Percentiles rank a stretch among this genome's conserved stretches.
These are phyloP conservation scores for Oncorhynchus mykiss DNA, from an alignment of 2,113 vertebrate genomes.

Conservation along the genomic window DNA sequence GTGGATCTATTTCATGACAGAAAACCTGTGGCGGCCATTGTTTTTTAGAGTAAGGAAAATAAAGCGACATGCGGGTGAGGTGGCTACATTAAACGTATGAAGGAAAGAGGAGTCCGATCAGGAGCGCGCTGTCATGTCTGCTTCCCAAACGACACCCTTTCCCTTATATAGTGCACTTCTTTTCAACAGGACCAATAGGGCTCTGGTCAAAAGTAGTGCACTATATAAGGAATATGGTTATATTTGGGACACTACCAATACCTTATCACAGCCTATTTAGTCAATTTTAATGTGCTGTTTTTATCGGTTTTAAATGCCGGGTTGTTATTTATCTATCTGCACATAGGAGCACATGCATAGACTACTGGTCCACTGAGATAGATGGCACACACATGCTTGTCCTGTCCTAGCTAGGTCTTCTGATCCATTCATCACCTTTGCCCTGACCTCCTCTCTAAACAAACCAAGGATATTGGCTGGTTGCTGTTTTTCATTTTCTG, in stretches of 20 bases:
- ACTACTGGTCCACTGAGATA: too few relatives aligned
- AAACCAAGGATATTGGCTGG: not conserved
- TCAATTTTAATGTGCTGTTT: not conserved
- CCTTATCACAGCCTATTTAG: conserved; percentile 15
- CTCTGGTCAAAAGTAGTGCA: too few relatives aligned
- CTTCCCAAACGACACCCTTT: not conserved
- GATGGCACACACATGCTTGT: conserved; percentile 50
- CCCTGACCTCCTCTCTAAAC: not conserved
- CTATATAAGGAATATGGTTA: too few relatives aligned
- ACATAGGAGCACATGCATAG: conserved; percentile 40
- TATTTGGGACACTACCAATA: too few relatives aligned
- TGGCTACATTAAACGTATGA: conserved; percentile 30
- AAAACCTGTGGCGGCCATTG: conserved; percentile 69
- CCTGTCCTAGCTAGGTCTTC: conserved; percentile 51
- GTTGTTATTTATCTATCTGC: conserved; percentile 69
- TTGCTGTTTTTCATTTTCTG: not conserved
- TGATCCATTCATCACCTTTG: not conserved
- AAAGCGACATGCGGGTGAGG: conserved; percentile 6
- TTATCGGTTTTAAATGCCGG: conserved; percentile 16
- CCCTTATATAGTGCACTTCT: too few relatives aligned
- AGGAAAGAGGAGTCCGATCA: conserved; percentile 48
- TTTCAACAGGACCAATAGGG: too few relatives aligned
- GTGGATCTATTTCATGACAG: conserved; percentile 62
- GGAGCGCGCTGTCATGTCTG: not conserved
- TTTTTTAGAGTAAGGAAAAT: conserved; percentile 60